Conservation (phyloP, 2,888 invertebrate species). For the Parelbella ahira region DNA sequence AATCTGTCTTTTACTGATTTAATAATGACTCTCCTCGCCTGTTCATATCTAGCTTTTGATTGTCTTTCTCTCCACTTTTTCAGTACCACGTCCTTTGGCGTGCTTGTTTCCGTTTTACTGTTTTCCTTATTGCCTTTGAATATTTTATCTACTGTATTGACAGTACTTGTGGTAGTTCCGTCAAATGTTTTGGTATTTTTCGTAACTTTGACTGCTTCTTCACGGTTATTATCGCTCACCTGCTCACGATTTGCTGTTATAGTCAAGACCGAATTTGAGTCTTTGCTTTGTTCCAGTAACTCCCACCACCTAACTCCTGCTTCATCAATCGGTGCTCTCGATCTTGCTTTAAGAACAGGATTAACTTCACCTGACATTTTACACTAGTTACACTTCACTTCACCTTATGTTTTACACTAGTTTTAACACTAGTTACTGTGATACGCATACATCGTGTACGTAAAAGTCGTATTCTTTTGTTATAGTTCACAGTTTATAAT, state of each 20-base stretch:
- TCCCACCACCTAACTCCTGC: constrained; percentile 59
- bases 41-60: constrained; percentile 57
- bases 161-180: constrained; percentile 44
- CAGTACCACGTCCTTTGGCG: constrained; percentile 56
- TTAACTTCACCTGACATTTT: constrained; percentile 44
- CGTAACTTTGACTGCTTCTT: too few species aligned
- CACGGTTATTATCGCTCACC: background rate
- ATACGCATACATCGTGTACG: too few species aligned
- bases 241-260: background rate
- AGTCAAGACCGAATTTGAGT: constrained; percentile 6
- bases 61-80: constrained; percentile 65
- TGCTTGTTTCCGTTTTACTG: constrained; percentile 30
- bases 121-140: constrained; percentile 32
- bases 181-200: constrained; percentile 27
- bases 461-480: too few species aligned
- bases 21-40: constrained; percentile 62
- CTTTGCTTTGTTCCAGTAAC: constrained; percentile 37
- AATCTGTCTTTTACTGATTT: constrained; percentile 71
- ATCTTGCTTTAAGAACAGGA: constrained; percentile 53
- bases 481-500: too few species aligned
- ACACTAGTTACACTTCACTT: background rate
- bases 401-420: too few species aligned
- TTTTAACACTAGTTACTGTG: too few species aligned
- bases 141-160: constrained; percentile 32
- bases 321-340: constrained; percentile 60